phyloP scores from a whole-genome alignment of 1,140 invertebrate genomes.

The Ruditapes philippinarum region DNA sequence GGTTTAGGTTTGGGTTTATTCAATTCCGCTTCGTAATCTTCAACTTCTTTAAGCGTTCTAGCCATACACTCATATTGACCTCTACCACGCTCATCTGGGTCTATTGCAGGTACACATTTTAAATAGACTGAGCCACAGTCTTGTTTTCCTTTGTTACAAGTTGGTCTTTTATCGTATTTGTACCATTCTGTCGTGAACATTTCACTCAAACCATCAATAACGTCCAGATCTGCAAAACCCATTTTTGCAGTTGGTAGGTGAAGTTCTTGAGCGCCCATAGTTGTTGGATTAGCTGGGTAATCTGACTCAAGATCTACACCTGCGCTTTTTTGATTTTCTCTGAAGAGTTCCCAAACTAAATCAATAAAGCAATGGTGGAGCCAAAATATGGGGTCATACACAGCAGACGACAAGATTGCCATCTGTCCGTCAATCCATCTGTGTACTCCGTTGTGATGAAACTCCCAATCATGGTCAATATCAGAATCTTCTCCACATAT shows the following conservation, averaged over 20 bases:
- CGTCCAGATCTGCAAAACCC: slow-evolving; percentile 70
- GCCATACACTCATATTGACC: slow-evolving; percentile 15
- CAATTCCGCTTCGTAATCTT: slow-evolving; percentile 41
- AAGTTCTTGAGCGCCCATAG: slow-evolving; percentile 63
- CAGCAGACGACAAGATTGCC: slow-evolving; percentile 77
- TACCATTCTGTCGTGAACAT: slow-evolving; percentile 72
- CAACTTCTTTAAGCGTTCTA: slow-evolving; percentile 51
- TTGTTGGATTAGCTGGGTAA: slow-evolving; percentile 69
- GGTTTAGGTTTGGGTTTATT: slow-evolving; percentile 5
- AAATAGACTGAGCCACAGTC: slow-evolving; percentile 78
- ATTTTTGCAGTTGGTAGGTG: slow-evolving; percentile 58
- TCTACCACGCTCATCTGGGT: neutral
- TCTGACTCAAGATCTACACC: slow-evolving; percentile 72
- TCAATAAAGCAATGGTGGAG: slow-evolving; percentile 86
- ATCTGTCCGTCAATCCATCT: slow-evolving; percentile 82
- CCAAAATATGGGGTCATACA: slow-evolving; percentile 86
- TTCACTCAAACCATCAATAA: slow-evolving; percentile 77
- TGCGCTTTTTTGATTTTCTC: slow-evolving; percentile 73
- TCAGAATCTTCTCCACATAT: slow-evolving; percentile 66
- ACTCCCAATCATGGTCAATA: slow-evolving; percentile 78
- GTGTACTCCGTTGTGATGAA: slow-evolving; percentile 80
- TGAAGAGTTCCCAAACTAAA: slow-evolving; percentile 81
- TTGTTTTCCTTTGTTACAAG: slow-evolving; percentile 68
- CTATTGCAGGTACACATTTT: slow-evolving; percentile 48
- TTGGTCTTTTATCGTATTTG: slow-evolving; percentile 74